A percentile compares a stretch with the other conserved stretches of the same genome.
Evolutionary conservation across 1,140 invertebrate species (phyloP).

Genomic region (Watersipora subatra): DNA sequence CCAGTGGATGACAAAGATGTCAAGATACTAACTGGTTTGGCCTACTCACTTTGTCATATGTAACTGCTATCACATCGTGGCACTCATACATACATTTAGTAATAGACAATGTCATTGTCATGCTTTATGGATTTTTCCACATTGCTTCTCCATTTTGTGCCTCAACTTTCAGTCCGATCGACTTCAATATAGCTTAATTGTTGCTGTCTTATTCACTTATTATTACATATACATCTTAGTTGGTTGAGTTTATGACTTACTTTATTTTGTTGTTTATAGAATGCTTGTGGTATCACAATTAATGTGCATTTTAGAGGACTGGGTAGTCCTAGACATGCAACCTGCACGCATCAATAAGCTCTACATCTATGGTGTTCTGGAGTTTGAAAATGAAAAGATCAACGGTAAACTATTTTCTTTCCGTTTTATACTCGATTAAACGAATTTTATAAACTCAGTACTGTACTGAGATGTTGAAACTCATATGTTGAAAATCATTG

Average conservation of each 20-base stretch:
- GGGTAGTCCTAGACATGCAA: not conserved
- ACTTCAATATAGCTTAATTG: no score
- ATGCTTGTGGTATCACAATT: not conserved
- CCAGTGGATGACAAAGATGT: slow-evolving; percentile 21
- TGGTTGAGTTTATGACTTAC: not conserved
- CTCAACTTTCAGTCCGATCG: no score
- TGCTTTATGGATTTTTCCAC: not conserved
- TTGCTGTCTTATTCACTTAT: not conserved
- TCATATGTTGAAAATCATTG: no score
- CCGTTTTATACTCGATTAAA: no score
- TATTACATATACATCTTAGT: not conserved
- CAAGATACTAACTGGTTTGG: slow-evolving; percentile 20
- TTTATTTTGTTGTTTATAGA: not conserved
- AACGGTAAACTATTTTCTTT: no score
- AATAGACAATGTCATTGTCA: not conserved
- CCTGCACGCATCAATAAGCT: not conserved
- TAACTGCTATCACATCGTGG: not conserved
- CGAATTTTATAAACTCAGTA: no score
- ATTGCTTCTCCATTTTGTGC: no score
- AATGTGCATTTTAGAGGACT: not conserved
- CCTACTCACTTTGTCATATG: not conserved
- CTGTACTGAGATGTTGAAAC: no score
- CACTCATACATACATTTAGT: not conserved
- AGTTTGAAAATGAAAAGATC: not conserved
- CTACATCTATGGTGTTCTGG: not conserved